Evolutionary conservation across 2,888 invertebrate species (phyloP), one percentile per base, ranked within the genome.

Genomic region (Pterostichus niger): DNA sequence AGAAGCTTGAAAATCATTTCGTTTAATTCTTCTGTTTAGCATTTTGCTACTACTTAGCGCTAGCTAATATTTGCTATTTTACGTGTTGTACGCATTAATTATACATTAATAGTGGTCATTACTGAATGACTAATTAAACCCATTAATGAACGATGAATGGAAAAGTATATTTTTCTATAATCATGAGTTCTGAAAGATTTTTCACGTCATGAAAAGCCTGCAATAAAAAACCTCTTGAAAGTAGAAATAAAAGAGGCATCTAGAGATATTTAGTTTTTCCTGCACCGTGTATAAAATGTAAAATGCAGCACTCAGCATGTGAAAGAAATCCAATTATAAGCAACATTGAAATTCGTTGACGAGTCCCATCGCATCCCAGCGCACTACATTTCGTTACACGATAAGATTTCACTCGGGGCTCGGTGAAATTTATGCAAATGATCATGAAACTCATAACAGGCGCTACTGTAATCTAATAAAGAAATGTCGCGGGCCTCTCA

Each of bases 401-500:
- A 82, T 82, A 61, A 82, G 46, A 61, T 59, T 75, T 59, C 82
- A 75, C 82, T 46, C 59, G 82, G 59, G 82, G 75, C 59, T 24
- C 9, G 31, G n/a, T 13, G 75, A 82, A 82, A 82, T 75, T 75
- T 75, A 82, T 82, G 82, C 82, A 82, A 82, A 82, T 82, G 59
- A 61, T 82, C 82, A 82, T 75, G 79, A 68, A 79, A 79, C 79
- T 79, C 79, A 79, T 79, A 79, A 79, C 79, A 79, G 79, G 31
- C 79, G 68, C 79, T 61, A 79, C 79, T 79, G 82, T 82, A 82
- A 82, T 82, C 75, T 75, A 82, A 82, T 82, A 82, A 82, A 82
- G 82, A 82, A 75, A 82, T 82, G 77, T 77, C 77, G 77, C 54
- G 59, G 31, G 56, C 73, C 80, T 56, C 73, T 73, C 71, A 82